Base-by-base conservation (phyloP, 2,113 vertebrate species). In the Ceyx cyanopectus region DNA sequence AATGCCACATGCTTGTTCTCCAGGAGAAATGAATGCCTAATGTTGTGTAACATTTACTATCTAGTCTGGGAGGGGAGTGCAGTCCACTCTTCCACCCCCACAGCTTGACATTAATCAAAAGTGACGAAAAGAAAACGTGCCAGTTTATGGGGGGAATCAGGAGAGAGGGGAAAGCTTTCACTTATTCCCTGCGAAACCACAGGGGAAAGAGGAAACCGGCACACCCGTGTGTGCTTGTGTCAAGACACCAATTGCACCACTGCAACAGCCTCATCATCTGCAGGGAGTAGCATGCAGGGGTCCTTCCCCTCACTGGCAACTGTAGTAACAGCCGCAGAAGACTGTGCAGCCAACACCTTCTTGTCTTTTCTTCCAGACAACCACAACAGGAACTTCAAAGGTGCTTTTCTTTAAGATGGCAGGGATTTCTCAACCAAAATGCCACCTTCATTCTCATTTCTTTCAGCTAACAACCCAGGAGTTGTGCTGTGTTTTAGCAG, bases 261-360 rank as follows among this genome's bases (percentile, higher is more conserved):
- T 43, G 23, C 56, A 5, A 15, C 58, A 53, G 32, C 56, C 56
- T 26, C 34, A 57, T 81, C 21, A 3, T 27, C 20, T 63, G 29
- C 30, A 46, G 46, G 72, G 37, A 62, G 24, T 3, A 43, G 62
- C 2, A 0, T 27, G 53, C 20, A 11, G 34, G 53, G 18, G 8
- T 8, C 5, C 1, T 0, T 46, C 45, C 15, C 80, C 60, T 50
- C 0, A 5, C 23, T 48, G 23, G 66, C 45, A 40, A 2, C 68
- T 8, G 70, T 12, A 14, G 14, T 45, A 46, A 12, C 45, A 22
- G 37, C 70, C 50, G 46, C 43, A 77, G 76, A 21, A 86, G 56
- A 77, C 87, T 6, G 1, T 41, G 61, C 10, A 62, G 45, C 51
- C 43, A 54, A 46, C 34, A 48, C 15, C 74, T 78, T 61, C 73